Conservation (phyloP, 2,888 invertebrate genomes). For the Drosophila anomalata region DNA sequence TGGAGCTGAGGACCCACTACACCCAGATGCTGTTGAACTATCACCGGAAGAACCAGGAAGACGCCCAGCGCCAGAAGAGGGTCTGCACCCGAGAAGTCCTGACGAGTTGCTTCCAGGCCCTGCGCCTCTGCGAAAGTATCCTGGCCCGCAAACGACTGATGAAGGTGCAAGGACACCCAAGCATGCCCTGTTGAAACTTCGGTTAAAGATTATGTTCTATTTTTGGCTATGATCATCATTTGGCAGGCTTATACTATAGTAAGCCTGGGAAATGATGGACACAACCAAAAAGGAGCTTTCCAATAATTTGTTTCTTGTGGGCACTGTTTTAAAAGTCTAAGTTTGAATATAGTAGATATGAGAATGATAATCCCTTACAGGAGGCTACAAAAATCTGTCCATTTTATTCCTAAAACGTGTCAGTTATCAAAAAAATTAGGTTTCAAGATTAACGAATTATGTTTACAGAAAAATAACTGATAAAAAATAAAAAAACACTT, state of each 20-base stretch:
- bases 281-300: background rate
- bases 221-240: background rate
- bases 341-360: background rate
- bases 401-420: background rate
- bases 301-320: background rate
- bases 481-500: too few species aligned
- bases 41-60: background rate
- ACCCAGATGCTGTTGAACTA: conserved; percentile 22
- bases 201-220: background rate
- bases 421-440: too few species aligned
- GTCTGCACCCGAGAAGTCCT: conserved; percentile 2
- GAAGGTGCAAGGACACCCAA: background rate
- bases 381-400: background rate
- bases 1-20: conserved; percentile 44
- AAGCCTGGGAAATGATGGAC: background rate
- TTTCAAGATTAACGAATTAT: too few species aligned
- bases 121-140: conserved; percentile 15
- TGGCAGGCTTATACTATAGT: background rate
- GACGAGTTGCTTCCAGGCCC: conserved; percentile 7
- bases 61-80: background rate
- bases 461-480: too few species aligned
- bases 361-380: background rate
- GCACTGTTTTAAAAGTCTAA: background rate
- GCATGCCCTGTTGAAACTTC: background rate
- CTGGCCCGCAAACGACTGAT: conserved; percentile 6